These are phyloP conservation scores for Leptoteleia sp. DNA, from an alignment of 1,140 invertebrate genomes.

Conservation along the genomic window DNA sequence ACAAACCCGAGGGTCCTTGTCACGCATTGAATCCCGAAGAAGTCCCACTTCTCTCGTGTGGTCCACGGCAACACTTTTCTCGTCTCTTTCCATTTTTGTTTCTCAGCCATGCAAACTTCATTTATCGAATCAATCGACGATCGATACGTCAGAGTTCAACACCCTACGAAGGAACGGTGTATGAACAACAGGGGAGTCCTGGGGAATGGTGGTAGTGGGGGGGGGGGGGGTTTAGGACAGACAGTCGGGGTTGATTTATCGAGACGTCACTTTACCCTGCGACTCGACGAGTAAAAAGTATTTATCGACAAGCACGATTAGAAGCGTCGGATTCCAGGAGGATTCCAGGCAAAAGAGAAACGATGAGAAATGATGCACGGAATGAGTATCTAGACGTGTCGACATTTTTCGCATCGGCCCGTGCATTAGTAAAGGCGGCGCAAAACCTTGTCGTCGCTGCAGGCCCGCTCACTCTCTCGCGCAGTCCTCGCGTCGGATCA, in stretches of 20 bases:
- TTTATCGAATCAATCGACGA: constrained; percentile 32
- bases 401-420: constrained; percentile 62
- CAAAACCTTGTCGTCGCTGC: constrained; percentile 67
- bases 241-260: constrained; percentile 53
- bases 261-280: constrained; percentile 58
- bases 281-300: constrained; percentile 60
- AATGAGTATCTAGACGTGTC: constrained; percentile 66
- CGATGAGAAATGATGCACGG: constrained; percentile 67
- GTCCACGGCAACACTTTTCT: too few relatives aligned
- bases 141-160: constrained; percentile 1
- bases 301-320: constrained; percentile 68
- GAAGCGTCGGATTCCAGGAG: constrained; percentile 65
- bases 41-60: too few relatives aligned
- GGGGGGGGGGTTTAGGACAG: constrained; percentile 3
- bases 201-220: neutral
- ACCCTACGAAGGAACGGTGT: constrained; percentile 3
- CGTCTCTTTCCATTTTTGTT: constrained; percentile 32
- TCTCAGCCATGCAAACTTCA: constrained; percentile 30
- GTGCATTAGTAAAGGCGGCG: constrained; percentile 64
- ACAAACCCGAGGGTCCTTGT: too few relatives aligned
- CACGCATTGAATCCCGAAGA: too few relatives aligned
- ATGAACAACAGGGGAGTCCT: neutral
- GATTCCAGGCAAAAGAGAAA: constrained; percentile 66
- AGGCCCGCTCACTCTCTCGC: constrained; percentile 43
- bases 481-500: constrained; percentile 59